phyloP scores from a whole-genome alignment of 2,797 vertebrate species.

The Pantherophis alleghaniensis region DNA sequence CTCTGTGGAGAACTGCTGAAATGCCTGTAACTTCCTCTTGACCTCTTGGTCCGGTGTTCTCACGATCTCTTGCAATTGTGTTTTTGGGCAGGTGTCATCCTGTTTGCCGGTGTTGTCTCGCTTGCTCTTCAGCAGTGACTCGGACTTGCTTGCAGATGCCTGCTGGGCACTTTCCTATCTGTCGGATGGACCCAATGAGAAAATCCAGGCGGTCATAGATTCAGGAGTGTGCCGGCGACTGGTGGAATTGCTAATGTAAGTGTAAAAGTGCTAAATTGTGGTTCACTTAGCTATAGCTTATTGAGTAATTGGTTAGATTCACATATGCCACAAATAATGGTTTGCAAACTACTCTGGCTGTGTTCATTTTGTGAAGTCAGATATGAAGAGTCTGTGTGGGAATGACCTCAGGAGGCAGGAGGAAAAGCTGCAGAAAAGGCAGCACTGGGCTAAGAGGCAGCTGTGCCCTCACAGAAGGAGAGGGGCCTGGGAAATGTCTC shows the following conservation, averaged over 20 bases:
- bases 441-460: neutral
- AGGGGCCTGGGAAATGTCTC: neutral
- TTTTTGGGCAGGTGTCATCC: slow-evolving; percentile 86
- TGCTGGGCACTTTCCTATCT: slow-evolving; percentile 99
- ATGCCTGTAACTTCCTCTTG: neutral
- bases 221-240: slow-evolving; percentile 95
- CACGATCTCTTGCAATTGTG: slow-evolving; percentile 21
- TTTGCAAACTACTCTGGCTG: neutral
- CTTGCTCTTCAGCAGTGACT: slow-evolving; percentile 95
- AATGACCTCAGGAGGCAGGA: neutral
- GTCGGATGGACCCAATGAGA: slow-evolving; percentile 98
- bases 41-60: slow-evolving; percentile 2
- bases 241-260: slow-evolving; percentile 96
- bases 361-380: neutral
- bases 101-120: slow-evolving; percentile 95
- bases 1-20: neutral
- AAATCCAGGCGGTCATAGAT: slow-evolving; percentile 98
- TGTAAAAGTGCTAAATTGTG: slow-evolving; percentile 17
- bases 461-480: neutral
- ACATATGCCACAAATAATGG: neutral
- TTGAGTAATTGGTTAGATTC: neutral
- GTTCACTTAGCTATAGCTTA: neutral
- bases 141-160: slow-evolving; percentile 94
- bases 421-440: neutral
- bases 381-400: neutral